Conservation (phyloP, 2,797 vertebrate species). For the Manis javanica region DNA sequence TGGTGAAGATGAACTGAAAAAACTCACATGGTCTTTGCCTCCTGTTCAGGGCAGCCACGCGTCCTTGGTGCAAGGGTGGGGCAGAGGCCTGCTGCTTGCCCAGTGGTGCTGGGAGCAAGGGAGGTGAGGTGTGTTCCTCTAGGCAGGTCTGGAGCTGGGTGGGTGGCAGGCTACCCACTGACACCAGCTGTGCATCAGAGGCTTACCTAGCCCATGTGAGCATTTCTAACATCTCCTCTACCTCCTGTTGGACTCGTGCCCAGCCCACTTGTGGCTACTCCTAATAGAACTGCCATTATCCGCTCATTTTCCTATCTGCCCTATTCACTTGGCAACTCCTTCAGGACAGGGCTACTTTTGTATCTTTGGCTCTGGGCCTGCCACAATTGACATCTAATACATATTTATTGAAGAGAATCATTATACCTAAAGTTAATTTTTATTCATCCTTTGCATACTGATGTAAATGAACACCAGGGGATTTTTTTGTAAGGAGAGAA, state of each 20-base stretch:
- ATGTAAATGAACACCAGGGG: neutral
- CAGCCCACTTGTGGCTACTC: neutral
- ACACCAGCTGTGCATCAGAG: neutral
- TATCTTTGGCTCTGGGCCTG: neutral
- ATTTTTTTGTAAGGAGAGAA: neutral
- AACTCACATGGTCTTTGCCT: neutral
- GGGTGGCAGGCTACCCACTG: too few species aligned
- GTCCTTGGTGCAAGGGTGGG: neutral
- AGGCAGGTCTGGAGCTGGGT: neutral
- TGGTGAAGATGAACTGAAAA: neutral
- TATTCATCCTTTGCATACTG: neutral
- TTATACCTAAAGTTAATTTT: neutral
- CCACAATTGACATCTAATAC: neutral
- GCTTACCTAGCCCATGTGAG: fast-evolving
- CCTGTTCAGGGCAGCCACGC: neutral
- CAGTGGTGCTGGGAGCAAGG: neutral
- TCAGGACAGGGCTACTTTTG: neutral
- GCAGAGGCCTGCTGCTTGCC: neutral
- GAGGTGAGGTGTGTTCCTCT: neutral
- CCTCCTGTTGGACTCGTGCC: fast-evolving
- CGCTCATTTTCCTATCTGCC: neutral
- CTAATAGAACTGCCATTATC: neutral
- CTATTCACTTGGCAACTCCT: neutral
- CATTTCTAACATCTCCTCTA: neutral
- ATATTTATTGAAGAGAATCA: neutral